These are phyloP conservation scores for Dorcus hopei DNA, from an alignment of 2,888 invertebrate genomes.

Conservation along the genomic window DNA sequence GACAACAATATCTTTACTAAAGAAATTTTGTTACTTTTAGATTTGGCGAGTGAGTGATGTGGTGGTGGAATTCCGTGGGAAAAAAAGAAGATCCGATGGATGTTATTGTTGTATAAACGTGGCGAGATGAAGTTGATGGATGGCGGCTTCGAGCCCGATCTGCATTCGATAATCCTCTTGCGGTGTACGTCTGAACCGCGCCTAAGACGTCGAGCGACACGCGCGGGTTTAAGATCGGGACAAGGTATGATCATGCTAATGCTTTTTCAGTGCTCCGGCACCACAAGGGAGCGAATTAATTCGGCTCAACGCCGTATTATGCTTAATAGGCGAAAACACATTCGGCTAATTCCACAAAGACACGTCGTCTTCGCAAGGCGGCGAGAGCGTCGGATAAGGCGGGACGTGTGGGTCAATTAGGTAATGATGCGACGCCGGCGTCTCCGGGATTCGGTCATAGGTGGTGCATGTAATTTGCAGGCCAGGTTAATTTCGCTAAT, in stretches of 20 bases:
- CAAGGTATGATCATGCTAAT: slow-evolving; percentile 51
- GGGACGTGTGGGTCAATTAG: slow-evolving; percentile 3
- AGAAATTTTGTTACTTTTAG: too few species aligned
- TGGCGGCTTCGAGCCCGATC: slow-evolving; percentile 25
- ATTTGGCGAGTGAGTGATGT: too few species aligned
- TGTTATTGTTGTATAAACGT: background rate
- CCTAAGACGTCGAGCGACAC: slow-evolving; percentile 45
- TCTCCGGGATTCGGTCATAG: too few species aligned
- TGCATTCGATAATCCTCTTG: slow-evolving; percentile 50
- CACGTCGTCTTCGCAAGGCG: slow-evolving; percentile 17
- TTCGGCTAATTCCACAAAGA: slow-evolving; percentile 40
- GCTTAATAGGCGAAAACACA: slow-evolving; percentile 49
- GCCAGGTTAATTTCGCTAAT: slow-evolving; percentile 47
- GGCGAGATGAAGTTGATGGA: slow-evolving; percentile 12
- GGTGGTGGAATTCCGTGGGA: slow-evolving; percentile 17
- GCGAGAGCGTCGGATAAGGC: slow-evolving; percentile 7
- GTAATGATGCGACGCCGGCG: background rate
- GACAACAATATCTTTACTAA: too few species aligned
- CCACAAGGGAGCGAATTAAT: slow-evolving; percentile 48
- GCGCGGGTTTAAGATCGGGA: slow-evolving; percentile 46
- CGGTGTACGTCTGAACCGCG: slow-evolving; percentile 46
- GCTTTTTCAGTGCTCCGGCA: slow-evolving; percentile 48
- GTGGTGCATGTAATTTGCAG: slow-evolving; percentile 1
- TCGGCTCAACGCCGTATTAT: slow-evolving; percentile 47
- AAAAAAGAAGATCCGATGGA: slow-evolving; percentile 31